These are phyloP conservation scores for Hassar affinis DNA, from an alignment of 2,113 vertebrate species.

Conservation along the genomic window DNA sequence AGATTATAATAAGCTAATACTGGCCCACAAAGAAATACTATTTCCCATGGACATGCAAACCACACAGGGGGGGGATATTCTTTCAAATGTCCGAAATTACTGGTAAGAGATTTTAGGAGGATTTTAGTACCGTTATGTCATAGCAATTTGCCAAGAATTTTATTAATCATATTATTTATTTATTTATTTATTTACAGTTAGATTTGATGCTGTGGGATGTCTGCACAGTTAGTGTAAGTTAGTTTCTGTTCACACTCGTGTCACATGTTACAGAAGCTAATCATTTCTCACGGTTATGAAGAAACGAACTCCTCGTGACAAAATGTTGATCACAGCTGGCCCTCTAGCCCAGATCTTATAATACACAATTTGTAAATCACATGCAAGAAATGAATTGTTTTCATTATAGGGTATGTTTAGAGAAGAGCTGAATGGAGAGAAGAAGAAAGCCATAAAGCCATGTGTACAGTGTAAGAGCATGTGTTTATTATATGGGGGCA, in stretches of 20 bases:
- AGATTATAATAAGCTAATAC: slow-evolving; percentile 21
- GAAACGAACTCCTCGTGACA: too few species aligned
- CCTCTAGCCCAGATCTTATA: not conserved
- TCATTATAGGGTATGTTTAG: not conserved
- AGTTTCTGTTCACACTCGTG: too few species aligned
- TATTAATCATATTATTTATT: not conserved
- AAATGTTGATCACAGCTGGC: not conserved
- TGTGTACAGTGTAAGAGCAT: not conserved
- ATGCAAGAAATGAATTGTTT: not conserved
- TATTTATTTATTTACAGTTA: not conserved
- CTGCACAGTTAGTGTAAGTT: too few species aligned
- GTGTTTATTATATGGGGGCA: not conserved
- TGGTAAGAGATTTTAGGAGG: not conserved
- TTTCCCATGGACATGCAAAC: slow-evolving; percentile 9
- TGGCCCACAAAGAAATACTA: slow-evolving; percentile 8
- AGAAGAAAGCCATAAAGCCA: not conserved
- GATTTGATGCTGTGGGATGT: not conserved
- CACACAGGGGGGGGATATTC: not conserved
- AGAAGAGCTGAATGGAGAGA: slow-evolving; percentile 9
- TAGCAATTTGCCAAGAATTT: not conserved
- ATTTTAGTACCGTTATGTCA: not conserved
- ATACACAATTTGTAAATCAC: not conserved
- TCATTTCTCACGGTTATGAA: too few species aligned
- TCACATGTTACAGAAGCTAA: too few species aligned
- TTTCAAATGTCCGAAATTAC: not conserved